phyloP scores from a whole-genome alignment of 2,888 invertebrate species.

The Branchellion lobata region DNA sequence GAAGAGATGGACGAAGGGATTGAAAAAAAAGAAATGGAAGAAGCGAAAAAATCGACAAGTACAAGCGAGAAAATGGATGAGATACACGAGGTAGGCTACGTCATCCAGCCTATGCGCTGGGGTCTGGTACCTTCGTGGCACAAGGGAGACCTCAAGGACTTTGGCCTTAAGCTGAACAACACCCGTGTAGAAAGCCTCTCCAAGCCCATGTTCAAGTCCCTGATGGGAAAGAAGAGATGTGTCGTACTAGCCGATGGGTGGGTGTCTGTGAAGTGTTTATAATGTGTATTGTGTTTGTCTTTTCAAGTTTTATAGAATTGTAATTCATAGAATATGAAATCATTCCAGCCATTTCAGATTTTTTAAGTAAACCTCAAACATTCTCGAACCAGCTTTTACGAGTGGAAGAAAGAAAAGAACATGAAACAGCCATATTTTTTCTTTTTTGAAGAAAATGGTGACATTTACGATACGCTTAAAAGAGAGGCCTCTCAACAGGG shows the following conservation, averaged over 20 bases:
- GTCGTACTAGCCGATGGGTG: slow-evolving; percentile 77
- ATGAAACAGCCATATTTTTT: slow-evolving; percentile 75
- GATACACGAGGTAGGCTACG: not conserved
- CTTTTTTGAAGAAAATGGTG: slow-evolving; percentile 65
- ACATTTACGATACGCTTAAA: not conserved
- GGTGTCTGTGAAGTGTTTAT: too few species aligned
- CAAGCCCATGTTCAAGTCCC: slow-evolving; percentile 73
- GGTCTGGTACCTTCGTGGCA: slow-evolving; percentile 81
- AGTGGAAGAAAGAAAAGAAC: slow-evolving; percentile 51
- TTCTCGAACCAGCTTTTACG: slow-evolving; percentile 63
- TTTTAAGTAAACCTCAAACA: too few species aligned
- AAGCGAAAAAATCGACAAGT: not conserved
- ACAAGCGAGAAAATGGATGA: too few species aligned
- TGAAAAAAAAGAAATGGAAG: not conserved
- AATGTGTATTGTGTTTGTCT: too few species aligned
- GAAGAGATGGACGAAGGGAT: not conserved
- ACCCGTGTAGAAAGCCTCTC: slow-evolving; percentile 74
- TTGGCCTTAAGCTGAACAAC: slow-evolving; percentile 76
- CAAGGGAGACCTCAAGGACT: slow-evolving; percentile 67
- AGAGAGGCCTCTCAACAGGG: not conserved
- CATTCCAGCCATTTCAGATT: too few species aligned
- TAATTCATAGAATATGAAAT: too few species aligned
- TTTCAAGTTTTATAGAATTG: too few species aligned
- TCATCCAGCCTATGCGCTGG: slow-evolving; percentile 80
- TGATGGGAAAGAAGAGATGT: slow-evolving; percentile 73